Conservation (phyloP, 2,888 invertebrate species). For the Thecocarcelia acutangulata region DNA sequence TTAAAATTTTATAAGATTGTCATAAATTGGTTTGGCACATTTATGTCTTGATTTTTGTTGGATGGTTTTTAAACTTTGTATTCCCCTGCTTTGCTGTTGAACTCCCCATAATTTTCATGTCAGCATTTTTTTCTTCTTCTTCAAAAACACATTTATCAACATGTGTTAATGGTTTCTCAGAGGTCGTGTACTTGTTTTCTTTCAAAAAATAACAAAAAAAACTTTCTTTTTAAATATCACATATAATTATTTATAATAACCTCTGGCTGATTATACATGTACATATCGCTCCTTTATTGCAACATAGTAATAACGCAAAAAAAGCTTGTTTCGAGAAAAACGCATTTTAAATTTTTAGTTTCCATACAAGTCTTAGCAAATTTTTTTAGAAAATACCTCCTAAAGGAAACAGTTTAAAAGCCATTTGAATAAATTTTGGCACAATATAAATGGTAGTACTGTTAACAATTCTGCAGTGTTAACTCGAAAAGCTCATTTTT, state of each 20-base stretch:
- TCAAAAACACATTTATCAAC: constrained; percentile 19
- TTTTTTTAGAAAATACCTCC: no score
- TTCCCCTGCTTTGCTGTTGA: neutral
- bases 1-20: neutral
- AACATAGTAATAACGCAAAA: no score
- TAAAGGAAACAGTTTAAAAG: no score
- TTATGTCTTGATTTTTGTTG: neutral
- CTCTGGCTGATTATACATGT: constrained; percentile 45
- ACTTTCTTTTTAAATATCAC: constrained; percentile 75
- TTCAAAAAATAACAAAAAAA: constrained; percentile 55
- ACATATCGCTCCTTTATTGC: no score
- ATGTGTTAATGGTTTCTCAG: constrained; percentile 26
- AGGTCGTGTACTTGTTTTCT: constrained; percentile 45
- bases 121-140: neutral
- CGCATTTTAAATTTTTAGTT: no score
- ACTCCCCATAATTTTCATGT: constrained; percentile 8
- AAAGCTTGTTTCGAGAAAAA: no score
- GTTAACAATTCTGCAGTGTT: no score
- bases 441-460: no score
- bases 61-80: neutral
- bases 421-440: no score
- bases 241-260: constrained; percentile 85
- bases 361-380: no score
- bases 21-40: no score
- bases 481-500: no score